A percentile compares a stretch with the other conserved stretches of the same genome.
Conservation (phyloP, 2,888 invertebrate species). For the Rhaphigaster nebulosa region DNA sequence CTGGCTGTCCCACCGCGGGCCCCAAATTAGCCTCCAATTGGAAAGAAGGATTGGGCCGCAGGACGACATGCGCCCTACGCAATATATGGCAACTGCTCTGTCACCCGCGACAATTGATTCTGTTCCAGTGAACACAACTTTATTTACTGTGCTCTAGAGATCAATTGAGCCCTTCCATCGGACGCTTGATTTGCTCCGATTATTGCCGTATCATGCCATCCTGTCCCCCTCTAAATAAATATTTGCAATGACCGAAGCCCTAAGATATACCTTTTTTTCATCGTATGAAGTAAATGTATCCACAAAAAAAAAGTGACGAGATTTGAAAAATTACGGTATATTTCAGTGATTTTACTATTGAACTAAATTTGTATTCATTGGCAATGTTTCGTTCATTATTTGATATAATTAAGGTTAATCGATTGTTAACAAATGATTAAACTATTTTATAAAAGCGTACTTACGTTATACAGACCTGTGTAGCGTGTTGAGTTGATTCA, state of each 20-base stretch:
- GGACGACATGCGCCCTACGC: constrained; percentile 18
- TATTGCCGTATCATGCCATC: not conserved
- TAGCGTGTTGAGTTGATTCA: too few relatives aligned
- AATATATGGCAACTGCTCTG: constrained; percentile 35
- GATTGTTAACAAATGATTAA: too few relatives aligned
- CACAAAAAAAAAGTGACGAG: too few relatives aligned
- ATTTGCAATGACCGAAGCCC: not conserved
- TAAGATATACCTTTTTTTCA: not conserved
- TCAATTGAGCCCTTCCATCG: constrained; percentile 13
- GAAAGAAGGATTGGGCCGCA: constrained; percentile 4
- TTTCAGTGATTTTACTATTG: too few relatives aligned
- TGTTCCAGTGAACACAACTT: constrained; percentile 32
- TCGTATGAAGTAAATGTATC: too few relatives aligned
- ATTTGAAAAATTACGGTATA: too few relatives aligned
- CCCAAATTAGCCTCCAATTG: constrained; percentile 26
- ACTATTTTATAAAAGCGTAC: too few relatives aligned
- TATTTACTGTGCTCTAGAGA: constrained; percentile 26
- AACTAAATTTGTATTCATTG: too few relatives aligned
- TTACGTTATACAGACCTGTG: too few relatives aligned
- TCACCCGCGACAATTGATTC: constrained; percentile 32
- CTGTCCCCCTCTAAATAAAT: not conserved
- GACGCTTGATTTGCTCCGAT: constrained; percentile 5
- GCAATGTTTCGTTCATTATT: too few relatives aligned
- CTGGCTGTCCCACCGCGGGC: not conserved
- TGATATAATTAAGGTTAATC: too few relatives aligned